These are phyloP conservation scores for Picathartes gymnocephalus DNA, from an alignment of 2,113 vertebrate species.

Conservation along the genomic window DNA sequence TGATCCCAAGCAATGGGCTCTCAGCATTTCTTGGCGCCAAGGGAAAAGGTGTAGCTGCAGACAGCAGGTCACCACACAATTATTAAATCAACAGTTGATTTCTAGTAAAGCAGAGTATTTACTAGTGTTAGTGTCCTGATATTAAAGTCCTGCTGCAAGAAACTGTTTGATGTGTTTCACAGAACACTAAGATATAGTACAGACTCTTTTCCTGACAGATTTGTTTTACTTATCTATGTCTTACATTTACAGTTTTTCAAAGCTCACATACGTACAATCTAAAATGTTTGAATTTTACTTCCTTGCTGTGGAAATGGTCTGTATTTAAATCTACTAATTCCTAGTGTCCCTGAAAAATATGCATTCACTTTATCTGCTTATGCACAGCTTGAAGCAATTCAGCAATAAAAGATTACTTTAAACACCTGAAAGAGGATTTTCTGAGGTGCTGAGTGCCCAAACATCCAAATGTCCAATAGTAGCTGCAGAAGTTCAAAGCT, in stretches of 20 bases:
- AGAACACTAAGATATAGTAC: not conserved
- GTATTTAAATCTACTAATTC: slow-evolving; percentile 32
- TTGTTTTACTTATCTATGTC: not conserved
- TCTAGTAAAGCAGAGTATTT: not conserved
- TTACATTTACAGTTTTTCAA: slow-evolving; percentile 16
- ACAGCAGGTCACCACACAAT: not conserved
- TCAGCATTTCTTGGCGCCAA: not conserved
- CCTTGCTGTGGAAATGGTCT: not conserved
- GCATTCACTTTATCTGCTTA: not conserved
- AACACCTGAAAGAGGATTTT: slow-evolving; percentile 7
- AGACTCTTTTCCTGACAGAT: not conserved
- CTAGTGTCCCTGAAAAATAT: not conserved
- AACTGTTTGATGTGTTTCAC: not conserved
- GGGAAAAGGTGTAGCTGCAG: not conserved
- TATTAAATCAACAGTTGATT: not conserved
- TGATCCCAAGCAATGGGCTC: not conserved
- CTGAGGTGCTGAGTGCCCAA: not conserved
- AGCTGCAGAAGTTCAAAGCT: not conserved
- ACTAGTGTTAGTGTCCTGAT: not conserved
- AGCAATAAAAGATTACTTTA: not conserved
- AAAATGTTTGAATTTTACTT: not conserved
- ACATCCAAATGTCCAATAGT: not conserved
- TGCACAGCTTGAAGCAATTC: not conserved
- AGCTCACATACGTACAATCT: not conserved
- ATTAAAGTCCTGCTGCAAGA: not conserved